phyloP scores from a whole-genome alignment of 2,113 vertebrate genomes.

The Chinchilla lanigera region DNA sequence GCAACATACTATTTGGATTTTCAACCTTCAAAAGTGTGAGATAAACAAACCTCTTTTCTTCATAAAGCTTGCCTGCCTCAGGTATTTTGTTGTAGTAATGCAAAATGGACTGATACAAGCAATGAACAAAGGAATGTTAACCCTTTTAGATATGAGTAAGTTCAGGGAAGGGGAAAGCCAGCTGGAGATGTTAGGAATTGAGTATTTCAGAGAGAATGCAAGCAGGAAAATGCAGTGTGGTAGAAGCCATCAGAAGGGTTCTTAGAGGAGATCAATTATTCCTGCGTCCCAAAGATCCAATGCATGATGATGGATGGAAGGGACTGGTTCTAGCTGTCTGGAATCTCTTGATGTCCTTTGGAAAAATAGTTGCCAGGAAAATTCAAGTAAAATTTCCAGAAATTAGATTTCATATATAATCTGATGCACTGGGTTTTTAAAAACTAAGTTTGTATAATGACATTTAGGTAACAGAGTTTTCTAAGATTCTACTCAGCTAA shows the following conservation, averaged over 20 bases:
- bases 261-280: not conserved
- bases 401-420: not conserved
- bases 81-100: not conserved
- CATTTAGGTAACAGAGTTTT: not conserved
- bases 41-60: not conserved
- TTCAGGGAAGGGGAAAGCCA: not conserved
- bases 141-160: not conserved
- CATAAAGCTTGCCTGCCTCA: not conserved
- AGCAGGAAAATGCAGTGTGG: not conserved
- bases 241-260: not conserved
- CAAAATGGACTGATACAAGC: not conserved
- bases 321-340: not conserved
- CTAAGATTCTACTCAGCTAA: not conserved
- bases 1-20: not conserved
- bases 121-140: not conserved
- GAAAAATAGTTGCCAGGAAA: not conserved
- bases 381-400: not conserved
- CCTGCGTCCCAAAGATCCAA: not conserved
- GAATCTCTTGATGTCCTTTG: not conserved
- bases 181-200: not conserved
- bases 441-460: not conserved
- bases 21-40: not conserved
- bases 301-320: not conserved
- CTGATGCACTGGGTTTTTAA: not conserved
- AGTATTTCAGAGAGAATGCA: not conserved